Evolutionary conservation across 2,113 vertebrate genomes (phyloP), one percentile per base, ranked within the genome.

Genomic region (Brachyhypopomus occidentalis): DNA sequence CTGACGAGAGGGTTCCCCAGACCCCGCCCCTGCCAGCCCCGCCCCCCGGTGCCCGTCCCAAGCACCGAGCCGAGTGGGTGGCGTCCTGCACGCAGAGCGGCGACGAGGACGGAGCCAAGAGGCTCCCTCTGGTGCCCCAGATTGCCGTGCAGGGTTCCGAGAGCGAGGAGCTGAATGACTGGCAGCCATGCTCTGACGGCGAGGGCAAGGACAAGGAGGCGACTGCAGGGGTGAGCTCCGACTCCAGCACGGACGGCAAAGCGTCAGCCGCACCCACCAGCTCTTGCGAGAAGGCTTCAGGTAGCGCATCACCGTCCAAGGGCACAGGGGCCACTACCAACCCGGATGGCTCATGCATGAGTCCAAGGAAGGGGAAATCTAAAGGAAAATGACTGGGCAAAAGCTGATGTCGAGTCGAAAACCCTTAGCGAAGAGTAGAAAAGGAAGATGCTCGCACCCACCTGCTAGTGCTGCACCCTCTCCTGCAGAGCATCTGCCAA

Each of bases 71-170:
- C 0, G 79, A 88, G 27, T 93, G 93, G 93, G 27, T 87, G 2
- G 79, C 89, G n/a, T 78, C 82, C 0, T 78, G 85, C 75, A 73
- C 84, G 0, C 85, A 88, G 70, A 81, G 80, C 19, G 85, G 85
- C 9, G 81, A 86, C 56, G 90, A 91, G 45, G 17, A 89, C 0
- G 27, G 7, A 0, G 90, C 89, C 45, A 87, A 86, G 2, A 93
- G 90, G 73, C 85, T 90, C 30, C 86, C 87, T 1, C 84, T 91
- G 0, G 96, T 96, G 11, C 97, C 97, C 0, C 95, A 96, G 88
- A 97, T 98, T 0, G 97, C 96, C 0, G 96, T 98, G 75, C 95
- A 97, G 85, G 96, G 94, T 14, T 95, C 95, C 0, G 96, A 97
- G 87, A 94, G 94, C 0, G 92, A 94, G 0, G 94, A 95, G 69